These are phyloP conservation scores for Bhutanitis thaidina DNA, from an alignment of 2,888 invertebrate species.

Conservation along the genomic window DNA sequence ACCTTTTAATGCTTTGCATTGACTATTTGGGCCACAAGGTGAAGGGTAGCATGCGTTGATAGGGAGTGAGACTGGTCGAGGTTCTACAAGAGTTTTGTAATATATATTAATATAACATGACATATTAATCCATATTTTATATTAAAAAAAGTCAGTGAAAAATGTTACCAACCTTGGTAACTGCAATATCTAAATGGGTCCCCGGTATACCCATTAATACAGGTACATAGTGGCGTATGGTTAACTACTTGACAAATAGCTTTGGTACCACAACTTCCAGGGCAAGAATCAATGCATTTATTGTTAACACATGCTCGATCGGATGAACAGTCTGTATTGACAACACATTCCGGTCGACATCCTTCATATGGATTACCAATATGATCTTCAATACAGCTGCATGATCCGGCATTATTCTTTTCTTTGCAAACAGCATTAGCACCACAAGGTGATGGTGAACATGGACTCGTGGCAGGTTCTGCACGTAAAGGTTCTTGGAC, in stretches of 20 bases:
- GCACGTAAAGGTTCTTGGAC: constrained; percentile 48
- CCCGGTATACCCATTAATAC: constrained; percentile 84
- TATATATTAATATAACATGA: too few relatives aligned
- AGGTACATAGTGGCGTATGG: constrained; percentile 84
- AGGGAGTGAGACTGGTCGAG: constrained; percentile 73
- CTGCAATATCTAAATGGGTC: constrained; percentile 86
- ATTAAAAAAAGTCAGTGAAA: too few relatives aligned
- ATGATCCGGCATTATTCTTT: constrained; percentile 81
- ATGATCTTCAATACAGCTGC: constrained; percentile 85
- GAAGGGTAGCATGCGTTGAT: constrained; percentile 84
- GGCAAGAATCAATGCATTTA: constrained; percentile 88
- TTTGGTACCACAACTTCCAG: constrained; percentile 87
- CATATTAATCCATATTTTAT: too few relatives aligned
- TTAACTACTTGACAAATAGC: constrained; percentile 87
- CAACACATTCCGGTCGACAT: constrained; percentile 86
- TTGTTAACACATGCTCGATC: constrained; percentile 85
- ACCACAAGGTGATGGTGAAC: constrained; percentile 83
- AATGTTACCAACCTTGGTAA: constrained; percentile 54
- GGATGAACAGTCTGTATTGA: constrained; percentile 86
- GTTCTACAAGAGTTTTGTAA: constrained; percentile 49
- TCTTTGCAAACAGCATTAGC: constrained; percentile 82
- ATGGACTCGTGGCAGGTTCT: constrained; percentile 70
- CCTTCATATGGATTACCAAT: constrained; percentile 89
- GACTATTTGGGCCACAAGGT: constrained; percentile 88
- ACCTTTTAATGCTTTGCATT: constrained; percentile 84